A percentile compares a stretch with the other conserved stretches of the same genome.
phyloP scores from a whole-genome alignment of 2,113 vertebrate species.

The Ia io region DNA sequence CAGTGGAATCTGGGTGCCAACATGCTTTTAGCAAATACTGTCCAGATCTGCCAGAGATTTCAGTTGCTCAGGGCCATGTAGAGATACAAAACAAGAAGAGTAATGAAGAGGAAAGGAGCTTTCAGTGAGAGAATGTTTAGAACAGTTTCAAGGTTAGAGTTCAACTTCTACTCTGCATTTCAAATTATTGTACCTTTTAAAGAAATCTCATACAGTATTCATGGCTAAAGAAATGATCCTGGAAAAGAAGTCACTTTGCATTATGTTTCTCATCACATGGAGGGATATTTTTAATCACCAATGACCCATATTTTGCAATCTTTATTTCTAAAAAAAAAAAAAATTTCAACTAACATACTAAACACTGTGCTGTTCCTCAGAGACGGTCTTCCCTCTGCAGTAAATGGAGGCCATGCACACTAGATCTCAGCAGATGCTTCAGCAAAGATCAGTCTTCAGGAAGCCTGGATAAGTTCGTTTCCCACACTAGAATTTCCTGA shows the following conservation, averaged over 20 bases:
- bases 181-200: conserved; percentile 49
- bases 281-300: background rate
- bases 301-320: background rate
- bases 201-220: background rate
- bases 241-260: conserved; percentile 15
- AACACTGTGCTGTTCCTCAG: background rate
- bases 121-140: conserved; percentile 51
- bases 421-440: background rate
- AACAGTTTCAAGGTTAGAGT: conserved; percentile 28
- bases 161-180: conserved; percentile 44
- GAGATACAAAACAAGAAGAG: conserved; percentile 22
- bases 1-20: conserved; percentile 71
- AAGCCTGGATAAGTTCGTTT: conserved; percentile 29
- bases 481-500: conserved; percentile 64
- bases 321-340: conserved; percentile 5
- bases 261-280: background rate
- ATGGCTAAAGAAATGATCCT: background rate
- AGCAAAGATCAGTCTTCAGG: background rate
- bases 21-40: conserved; percentile 76
- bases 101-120: conserved; percentile 23
- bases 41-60: conserved; percentile 74
- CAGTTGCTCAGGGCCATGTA: conserved; percentile 34
- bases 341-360: background rate
- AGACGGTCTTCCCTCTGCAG: background rate
- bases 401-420: background rate